Conservation (phyloP, 2,888 invertebrate genomes). For the Hirtodrosophila confusa region DNA sequence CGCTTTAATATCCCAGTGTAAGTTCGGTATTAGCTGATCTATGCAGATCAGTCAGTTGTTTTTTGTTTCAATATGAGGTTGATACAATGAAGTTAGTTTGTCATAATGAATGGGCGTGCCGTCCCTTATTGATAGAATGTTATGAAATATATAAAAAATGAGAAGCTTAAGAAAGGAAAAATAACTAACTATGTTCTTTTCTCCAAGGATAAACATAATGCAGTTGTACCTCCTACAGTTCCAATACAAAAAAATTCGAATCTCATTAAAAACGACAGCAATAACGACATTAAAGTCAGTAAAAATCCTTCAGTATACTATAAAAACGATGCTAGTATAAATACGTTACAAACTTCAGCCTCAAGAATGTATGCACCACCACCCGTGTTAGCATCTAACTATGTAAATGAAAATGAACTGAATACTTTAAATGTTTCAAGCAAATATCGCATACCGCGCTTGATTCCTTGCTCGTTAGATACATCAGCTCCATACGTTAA, state of each 20-base stretch:
- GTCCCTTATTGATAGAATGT: no score
- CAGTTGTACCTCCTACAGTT: slow-evolving; percentile 9
- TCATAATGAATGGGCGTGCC: no score
- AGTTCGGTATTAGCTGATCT: no score
- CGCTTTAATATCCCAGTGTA: no score
- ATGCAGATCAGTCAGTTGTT: no score
- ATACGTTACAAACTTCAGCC: slow-evolving; percentile 38
- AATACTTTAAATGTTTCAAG: slow-evolving; percentile 40
- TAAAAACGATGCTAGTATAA: slow-evolving; percentile 37
- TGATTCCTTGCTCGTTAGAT: slow-evolving; percentile 49
- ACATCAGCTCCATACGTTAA: slow-evolving; percentile 48
- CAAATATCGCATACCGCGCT: slow-evolving; percentile 54
- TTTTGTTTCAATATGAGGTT: no score
- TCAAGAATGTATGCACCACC: slow-evolving; percentile 80
- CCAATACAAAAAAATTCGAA: slow-evolving; percentile 22
- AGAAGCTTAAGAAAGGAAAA: slow-evolving; percentile 80
- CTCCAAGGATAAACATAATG: slow-evolving; percentile 40
- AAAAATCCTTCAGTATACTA: slow-evolving; percentile 17
- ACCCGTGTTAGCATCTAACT: slow-evolving; percentile 75
- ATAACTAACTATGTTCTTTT: slow-evolving; percentile 53
- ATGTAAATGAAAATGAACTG: slow-evolving; percentile 67
- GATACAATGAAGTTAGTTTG: no score
- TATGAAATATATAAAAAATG: slow-evolving; percentile 88
- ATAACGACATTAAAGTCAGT: slow-evolving; percentile 32
- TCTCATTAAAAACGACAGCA: slow-evolving; percentile 48